A percentile compares a stretch with the other conserved stretches of the same genome.
phyloP scores from a whole-genome alignment of 2,797 vertebrate genomes.

The Rhinoraja longicauda region DNA sequence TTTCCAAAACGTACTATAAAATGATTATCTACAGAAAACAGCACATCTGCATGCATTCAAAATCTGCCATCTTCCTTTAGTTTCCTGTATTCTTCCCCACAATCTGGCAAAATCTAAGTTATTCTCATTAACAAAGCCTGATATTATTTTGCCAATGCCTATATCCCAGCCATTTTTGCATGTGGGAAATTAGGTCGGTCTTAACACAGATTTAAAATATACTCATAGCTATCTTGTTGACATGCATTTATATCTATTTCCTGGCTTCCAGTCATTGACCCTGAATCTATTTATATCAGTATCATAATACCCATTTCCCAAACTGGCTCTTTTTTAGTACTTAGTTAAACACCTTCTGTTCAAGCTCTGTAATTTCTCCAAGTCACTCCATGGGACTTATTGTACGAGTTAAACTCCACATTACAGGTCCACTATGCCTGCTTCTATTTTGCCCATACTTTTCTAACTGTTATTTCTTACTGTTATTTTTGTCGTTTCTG shows the following conservation, averaged over 20 bases:
- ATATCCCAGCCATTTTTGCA: neutral
- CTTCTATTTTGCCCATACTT: neutral
- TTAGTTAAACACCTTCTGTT: no score
- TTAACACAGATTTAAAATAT: neutral
- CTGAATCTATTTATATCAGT: no score
- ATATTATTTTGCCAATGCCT: neutral
- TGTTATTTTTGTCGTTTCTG: neutral
- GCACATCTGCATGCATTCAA: no score
- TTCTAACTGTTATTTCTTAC: neutral
- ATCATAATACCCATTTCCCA: no score
- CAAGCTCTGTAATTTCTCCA: neutral
- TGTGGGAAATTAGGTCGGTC: neutral
- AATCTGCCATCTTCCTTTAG: no score
- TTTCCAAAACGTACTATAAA: no score
- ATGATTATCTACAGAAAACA: no score
- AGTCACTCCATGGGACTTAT: neutral
- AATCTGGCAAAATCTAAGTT: no score
- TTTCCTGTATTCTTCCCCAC: no score
- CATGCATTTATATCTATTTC: neutral
- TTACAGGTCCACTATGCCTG: neutral
- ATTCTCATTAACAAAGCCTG: no score
- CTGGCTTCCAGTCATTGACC: neutral
- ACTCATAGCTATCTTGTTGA: neutral
- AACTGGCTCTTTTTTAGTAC: no score
- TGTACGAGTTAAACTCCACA: neutral